Percentiles rank a stretch among this genome's conserved stretches.
These are phyloP conservation scores for Rhopalosiphum padi DNA, from an alignment of 1,140 invertebrate species.

Conservation along the genomic window DNA sequence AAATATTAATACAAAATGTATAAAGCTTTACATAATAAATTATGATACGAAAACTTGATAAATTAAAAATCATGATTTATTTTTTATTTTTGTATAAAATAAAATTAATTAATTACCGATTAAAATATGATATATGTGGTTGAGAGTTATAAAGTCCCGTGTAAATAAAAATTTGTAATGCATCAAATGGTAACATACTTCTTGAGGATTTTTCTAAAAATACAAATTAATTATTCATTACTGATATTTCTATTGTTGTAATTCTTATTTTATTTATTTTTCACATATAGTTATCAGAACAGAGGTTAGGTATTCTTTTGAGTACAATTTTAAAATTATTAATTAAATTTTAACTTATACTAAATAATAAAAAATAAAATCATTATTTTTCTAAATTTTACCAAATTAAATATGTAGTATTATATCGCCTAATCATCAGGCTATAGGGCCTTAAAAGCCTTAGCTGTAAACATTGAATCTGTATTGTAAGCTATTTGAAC, in stretches of 20 bases:
- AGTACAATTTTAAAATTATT: background rate
- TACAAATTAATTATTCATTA: background rate
- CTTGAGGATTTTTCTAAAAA: slow-evolving; percentile 39
- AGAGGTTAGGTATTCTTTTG: background rate
- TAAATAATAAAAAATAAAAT: background rate
- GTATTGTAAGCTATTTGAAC: too few relatives aligned
- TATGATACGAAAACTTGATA: too few relatives aligned
- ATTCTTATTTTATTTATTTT: background rate
- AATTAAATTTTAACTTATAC: background rate
- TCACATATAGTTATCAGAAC: background rate
- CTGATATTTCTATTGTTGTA: background rate
- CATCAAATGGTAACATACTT: slow-evolving; percentile 46
- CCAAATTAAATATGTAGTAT: background rate
- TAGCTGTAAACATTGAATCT: too few relatives aligned
- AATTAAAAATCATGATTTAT: background rate
- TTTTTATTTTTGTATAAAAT: background rate
- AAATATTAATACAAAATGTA: too few relatives aligned
- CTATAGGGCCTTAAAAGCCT: background rate
- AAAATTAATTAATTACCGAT: background rate
- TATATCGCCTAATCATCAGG: background rate
- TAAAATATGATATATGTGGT: slow-evolving; percentile 19
- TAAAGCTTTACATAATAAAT: too few relatives aligned
- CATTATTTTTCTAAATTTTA: background rate
- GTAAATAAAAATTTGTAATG: slow-evolving; percentile 38
- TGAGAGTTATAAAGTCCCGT: background rate